Evolutionary conservation across 1,140 invertebrate species (phyloP).

Genomic region (Ladona fulva): DNA sequence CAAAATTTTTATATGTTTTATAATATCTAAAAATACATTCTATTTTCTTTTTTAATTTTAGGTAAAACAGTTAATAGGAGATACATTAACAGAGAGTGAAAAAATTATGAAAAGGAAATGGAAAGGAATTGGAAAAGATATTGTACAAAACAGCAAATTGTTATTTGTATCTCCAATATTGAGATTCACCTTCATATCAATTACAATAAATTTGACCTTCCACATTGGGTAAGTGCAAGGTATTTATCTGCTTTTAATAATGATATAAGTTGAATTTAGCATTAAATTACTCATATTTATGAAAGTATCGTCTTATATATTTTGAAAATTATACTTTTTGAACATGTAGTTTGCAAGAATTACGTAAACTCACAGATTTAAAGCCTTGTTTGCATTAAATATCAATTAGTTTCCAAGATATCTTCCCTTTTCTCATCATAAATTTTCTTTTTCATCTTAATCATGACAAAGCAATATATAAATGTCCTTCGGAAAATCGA

Average conservation of each 20-base stretch:
- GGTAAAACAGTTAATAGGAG: slow-evolving; percentile 57
- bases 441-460: too few relatives aligned
- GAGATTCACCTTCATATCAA: slow-evolving; percentile 70
- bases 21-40: not conserved
- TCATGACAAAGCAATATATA: too few relatives aligned
- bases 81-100: slow-evolving; percentile 40
- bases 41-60: slow-evolving; percentile 17
- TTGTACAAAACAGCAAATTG: slow-evolving; percentile 68
- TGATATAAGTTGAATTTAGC: too few relatives aligned
- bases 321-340: too few relatives aligned
- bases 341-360: too few relatives aligned
- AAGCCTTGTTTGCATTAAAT: too few relatives aligned
- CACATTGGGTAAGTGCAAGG: slow-evolving; percentile 59
- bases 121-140: slow-evolving; percentile 54
- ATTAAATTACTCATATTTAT: too few relatives aligned
- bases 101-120: not conserved
- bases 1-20: not conserved
- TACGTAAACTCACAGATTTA: too few relatives aligned
- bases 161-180: slow-evolving; percentile 68
- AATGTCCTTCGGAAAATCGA: too few relatives aligned
- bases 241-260: slow-evolving; percentile 16
- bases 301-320: too few relatives aligned
- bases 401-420: too few relatives aligned
- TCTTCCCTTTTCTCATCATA: too few relatives aligned
- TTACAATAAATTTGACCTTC: slow-evolving; percentile 79